Percentiles rank a stretch among this genome's conserved stretches.
These are phyloP conservation scores for Heterotilapia buettikoferi DNA, from an alignment of 2,113 vertebrate species.

Conservation along the genomic window DNA sequence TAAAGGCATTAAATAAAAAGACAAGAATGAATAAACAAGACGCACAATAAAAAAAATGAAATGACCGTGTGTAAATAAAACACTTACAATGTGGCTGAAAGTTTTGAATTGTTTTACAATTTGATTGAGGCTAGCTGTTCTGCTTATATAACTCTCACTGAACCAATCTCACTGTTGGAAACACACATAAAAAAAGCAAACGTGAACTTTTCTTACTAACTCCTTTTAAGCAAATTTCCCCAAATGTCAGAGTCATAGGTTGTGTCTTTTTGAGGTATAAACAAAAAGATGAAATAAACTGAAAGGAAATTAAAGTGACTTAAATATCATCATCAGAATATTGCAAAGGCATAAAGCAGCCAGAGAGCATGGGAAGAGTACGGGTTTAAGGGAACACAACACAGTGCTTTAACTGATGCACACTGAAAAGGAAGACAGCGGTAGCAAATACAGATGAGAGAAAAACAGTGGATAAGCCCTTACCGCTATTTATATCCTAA, in stretches of 20 bases:
- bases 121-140: background rate
- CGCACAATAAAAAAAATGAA: background rate
- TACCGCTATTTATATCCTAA: conserved; percentile 65
- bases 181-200: background rate
- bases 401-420: conserved; percentile 3
- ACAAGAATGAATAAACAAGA: background rate
- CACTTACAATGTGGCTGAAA: background rate
- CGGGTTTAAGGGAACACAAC: background rate
- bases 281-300: background rate
- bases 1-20: background rate
- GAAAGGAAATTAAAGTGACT: background rate
- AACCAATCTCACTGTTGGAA: background rate
- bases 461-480: conserved; percentile 54
- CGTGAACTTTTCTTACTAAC: background rate
- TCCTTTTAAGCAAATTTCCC: background rate
- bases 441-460: conserved; percentile 61
- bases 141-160: background rate
- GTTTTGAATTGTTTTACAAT: background rate
- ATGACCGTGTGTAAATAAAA: background rate
- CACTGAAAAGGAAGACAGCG: conserved; percentile 29
- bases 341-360: background rate
- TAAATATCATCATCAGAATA: background rate
- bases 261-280: background rate
- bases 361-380: background rate
- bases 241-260: background rate